Conservation (phyloP, 2,113 vertebrate species). For the Phycodurus eques region DNA sequence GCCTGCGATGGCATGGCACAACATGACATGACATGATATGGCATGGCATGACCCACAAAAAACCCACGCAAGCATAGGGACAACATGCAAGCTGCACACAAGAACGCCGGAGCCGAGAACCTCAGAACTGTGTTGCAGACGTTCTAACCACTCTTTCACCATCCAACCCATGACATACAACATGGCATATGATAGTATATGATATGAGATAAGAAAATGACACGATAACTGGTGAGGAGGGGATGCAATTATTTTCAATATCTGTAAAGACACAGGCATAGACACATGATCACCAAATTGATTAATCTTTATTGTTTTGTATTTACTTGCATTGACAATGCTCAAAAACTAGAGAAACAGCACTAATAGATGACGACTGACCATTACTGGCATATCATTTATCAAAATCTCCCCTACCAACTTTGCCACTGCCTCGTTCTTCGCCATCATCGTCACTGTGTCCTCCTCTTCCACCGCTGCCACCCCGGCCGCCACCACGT, state of each 20-base stretch:
- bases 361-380: neutral
- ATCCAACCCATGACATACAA: neutral
- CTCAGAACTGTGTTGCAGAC: neutral
- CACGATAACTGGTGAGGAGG: neutral
- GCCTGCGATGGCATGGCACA: too few species aligned
- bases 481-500: conserved; percentile 22
- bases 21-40: neutral
- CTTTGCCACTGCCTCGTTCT: too few species aligned
- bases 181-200: neutral
- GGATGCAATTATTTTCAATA: neutral
- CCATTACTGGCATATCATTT: conserved; percentile 20
- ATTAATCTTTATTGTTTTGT: neutral
- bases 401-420: too few species aligned
- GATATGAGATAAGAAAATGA: neutral
- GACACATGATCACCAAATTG: neutral
- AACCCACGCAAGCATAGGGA: neutral
- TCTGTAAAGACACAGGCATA: neutral
- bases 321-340: neutral
- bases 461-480: conserved; percentile 44
- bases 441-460: conserved; percentile 8
- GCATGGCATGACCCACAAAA: neutral
- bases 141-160: neutral
- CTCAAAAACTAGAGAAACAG: neutral
- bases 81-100: neutral
- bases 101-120: neutral